Percentiles rank a stretch among this genome's conserved stretches.
Conservation (phyloP, 2,888 invertebrate species). For the Cetonia aurata region DNA sequence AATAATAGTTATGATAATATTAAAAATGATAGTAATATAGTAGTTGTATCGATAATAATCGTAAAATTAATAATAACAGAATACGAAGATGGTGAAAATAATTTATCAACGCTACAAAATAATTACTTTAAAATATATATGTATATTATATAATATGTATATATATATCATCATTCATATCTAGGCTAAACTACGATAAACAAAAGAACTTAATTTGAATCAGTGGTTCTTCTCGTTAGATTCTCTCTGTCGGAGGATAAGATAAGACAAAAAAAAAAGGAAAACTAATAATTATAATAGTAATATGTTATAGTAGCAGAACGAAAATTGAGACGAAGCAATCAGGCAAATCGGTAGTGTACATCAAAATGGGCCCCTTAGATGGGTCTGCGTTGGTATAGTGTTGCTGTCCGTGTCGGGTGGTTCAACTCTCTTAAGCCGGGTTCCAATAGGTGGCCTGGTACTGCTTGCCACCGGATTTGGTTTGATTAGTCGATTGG, state of each 20-base stretch:
- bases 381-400: no score
- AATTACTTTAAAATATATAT: conserved; percentile 49
- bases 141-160: conserved; percentile 19
- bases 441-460: conserved; percentile 76
- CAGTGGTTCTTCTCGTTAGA: conserved; percentile 42
- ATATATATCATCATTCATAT: conserved; percentile 36
- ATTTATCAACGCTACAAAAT: conserved; percentile 51
- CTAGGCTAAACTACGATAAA: conserved; percentile 48
- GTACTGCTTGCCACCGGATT: conserved; percentile 74
- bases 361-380: conserved; percentile 19
- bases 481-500: conserved; percentile 70
- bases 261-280: background rate
- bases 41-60: conserved; percentile 21
- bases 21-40: background rate
- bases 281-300: conserved; percentile 22
- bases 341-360: conserved; percentile 36
- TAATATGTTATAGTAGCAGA: background rate
- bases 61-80: conserved; percentile 46
- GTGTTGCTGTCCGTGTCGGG: background rate
- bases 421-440: conserved; percentile 65
- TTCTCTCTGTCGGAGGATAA: no score
- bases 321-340: conserved; percentile 38
- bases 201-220: conserved; percentile 49
- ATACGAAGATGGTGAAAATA: conserved; percentile 48
- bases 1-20: conserved; percentile 17